A percentile compares a stretch with the other conserved stretches of the same genome.
These are phyloP conservation scores for Eupsittula cactorum DNA, from an alignment of 2,113 vertebrate species.

Conservation along the genomic window DNA sequence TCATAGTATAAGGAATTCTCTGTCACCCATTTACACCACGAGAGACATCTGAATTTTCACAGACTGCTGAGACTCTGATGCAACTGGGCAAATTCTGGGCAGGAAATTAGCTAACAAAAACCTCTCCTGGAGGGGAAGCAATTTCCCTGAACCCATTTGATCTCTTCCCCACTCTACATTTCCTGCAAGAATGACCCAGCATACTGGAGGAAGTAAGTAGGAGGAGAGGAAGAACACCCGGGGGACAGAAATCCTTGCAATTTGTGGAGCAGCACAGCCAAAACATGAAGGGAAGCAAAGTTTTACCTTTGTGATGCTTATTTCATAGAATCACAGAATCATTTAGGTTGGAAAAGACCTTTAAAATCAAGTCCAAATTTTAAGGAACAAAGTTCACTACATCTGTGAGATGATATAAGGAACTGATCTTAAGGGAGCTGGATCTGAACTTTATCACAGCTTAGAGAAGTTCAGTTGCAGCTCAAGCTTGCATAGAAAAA, in stretches of 20 bases:
- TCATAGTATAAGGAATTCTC: not conserved
- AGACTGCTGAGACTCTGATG: not conserved
- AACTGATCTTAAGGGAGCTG: not conserved
- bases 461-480: conserved; percentile 29
- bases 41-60: not conserved
- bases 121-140: not conserved
- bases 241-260: not conserved
- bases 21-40: not conserved
- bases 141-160: conserved; percentile 4
- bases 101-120: conserved; percentile 45
- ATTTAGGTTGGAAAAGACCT: not conserved
- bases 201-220: not conserved
- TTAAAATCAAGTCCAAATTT: not conserved
- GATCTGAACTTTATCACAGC: conserved; percentile 4
- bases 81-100: not conserved
- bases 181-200: conserved; percentile 20
- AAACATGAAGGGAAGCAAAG: not conserved
- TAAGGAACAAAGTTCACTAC: not conserved
- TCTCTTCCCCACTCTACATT: not conserved
- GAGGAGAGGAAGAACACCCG: not conserved
- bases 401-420: not conserved
- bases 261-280: not conserved
- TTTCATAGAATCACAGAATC: not conserved
- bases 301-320: conserved; percentile 1
- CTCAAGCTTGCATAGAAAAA: not conserved